Evolutionary conservation across 2,113 vertebrate genomes (phyloP).

Genomic region (Corvus cornix): DNA sequence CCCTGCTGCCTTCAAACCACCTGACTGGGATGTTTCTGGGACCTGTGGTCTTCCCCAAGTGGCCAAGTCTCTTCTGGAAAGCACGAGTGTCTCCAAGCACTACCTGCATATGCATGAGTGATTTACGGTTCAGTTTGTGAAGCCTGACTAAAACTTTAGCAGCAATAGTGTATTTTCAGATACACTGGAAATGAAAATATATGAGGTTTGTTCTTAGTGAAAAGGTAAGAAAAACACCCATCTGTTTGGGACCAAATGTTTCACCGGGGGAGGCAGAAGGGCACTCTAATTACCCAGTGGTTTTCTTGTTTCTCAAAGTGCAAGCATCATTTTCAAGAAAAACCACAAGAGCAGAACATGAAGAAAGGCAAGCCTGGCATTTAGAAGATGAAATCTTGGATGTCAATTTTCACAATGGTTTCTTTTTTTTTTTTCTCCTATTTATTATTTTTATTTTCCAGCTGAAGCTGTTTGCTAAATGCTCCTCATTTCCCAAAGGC

Average conservation of each 20-base stretch:
- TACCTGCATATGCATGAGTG: no score
- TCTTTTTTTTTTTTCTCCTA: background rate
- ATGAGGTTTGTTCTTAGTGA: background rate
- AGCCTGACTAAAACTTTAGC: background rate
- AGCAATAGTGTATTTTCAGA: background rate
- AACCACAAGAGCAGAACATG: background rate
- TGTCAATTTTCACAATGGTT: accelerated
- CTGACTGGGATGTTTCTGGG: background rate
- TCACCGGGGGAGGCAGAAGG: background rate
- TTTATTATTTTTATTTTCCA: background rate
- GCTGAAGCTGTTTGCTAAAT: background rate
- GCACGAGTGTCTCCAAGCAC: background rate
- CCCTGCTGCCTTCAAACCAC: background rate
- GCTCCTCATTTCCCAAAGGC: background rate
- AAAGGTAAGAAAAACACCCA: background rate
- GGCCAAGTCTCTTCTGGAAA: background rate
- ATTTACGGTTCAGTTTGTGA: background rate
- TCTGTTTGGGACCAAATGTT: background rate
- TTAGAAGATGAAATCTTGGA: background rate
- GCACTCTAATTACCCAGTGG: background rate
- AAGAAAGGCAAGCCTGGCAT: background rate
- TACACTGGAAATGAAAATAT: background rate
- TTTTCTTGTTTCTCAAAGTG: background rate
- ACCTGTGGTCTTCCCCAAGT: background rate
- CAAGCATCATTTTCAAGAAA: background rate